Conservation (phyloP, 2,888 invertebrate genomes). For the Sarcophaga subvicina region DNA sequence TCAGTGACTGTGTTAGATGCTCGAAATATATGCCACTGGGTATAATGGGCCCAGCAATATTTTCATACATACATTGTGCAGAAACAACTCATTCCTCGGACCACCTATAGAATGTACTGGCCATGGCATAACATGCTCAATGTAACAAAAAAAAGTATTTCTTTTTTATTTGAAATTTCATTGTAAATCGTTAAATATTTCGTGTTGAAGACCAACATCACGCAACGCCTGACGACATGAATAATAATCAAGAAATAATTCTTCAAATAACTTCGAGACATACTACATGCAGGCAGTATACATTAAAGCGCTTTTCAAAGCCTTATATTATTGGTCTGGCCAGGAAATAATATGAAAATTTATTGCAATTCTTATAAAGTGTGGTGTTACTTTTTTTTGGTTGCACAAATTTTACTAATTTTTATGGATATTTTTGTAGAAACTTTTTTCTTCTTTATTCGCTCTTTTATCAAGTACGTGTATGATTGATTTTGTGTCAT, state of each 20-base stretch:
- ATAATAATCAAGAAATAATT: constrained; percentile 18
- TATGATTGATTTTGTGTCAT: too few species aligned
- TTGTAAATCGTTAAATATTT: constrained; percentile 56
- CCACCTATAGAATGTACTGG: background rate
- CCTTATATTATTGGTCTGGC: background rate
- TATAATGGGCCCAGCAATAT: background rate
- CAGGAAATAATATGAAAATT: background rate
- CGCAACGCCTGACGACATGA: constrained; percentile 29
- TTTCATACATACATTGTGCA: background rate
- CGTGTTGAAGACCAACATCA: constrained; percentile 48
- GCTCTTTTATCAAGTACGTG: too few species aligned
- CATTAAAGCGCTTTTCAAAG: background rate
- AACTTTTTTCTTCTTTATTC: too few species aligned
- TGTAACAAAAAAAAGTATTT: background rate
- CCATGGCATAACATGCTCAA: background rate
- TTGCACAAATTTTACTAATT: too few species aligned
- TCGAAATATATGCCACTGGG: background rate
- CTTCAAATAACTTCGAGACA: background rate
- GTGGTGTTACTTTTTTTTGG: too few species aligned
- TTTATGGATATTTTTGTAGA: too few species aligned
- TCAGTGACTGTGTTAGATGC: constrained; percentile 50
- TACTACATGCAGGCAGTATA: background rate
- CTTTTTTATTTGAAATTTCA: constrained; percentile 41
- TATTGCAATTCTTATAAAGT: background rate
- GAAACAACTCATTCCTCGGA: background rate